Conservation (phyloP, 2,888 invertebrate species). For the Lathronympha strigana region DNA sequence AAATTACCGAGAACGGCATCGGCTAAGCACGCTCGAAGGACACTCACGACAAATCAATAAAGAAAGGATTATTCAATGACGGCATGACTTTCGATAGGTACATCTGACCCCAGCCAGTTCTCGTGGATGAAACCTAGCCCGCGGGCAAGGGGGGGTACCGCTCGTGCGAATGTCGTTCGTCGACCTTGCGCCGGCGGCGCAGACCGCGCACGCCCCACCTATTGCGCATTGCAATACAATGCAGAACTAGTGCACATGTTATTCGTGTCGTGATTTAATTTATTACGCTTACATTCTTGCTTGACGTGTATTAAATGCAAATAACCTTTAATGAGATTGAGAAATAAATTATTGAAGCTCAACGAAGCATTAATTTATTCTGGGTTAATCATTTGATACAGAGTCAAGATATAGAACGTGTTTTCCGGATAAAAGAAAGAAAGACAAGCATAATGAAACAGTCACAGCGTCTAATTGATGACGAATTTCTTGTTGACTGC, state of each 20-base stretch:
- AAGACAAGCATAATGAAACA: not conserved
- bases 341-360: not conserved
- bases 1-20: not conserved
- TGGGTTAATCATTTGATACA: not conserved
- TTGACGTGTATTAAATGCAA: constrained; percentile 2
- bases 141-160: constrained; percentile 45
- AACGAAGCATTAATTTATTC: not conserved
- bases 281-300: not conserved
- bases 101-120: constrained; percentile 14
- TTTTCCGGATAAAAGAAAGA: not conserved
- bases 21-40: not conserved
- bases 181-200: constrained; percentile 72
- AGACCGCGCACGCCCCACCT: constrained; percentile 72
- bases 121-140: constrained; percentile 29
- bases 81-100: constrained; percentile 19
- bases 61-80: not conserved
- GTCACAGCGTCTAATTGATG: constrained; percentile 10
- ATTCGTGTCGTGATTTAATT: constrained; percentile 7
- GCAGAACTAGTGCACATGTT: constrained; percentile 35
- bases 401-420: not conserved
- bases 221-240: constrained; percentile 61
- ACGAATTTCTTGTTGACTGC: constrained; percentile 19
- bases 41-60: not conserved
- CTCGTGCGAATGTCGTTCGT: constrained; percentile 82
- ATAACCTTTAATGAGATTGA: not conserved